Percentiles rank a stretch among this genome's conserved stretches.
phyloP scores from a whole-genome alignment of 1,140 invertebrate species.

The Halesus radiatus region DNA sequence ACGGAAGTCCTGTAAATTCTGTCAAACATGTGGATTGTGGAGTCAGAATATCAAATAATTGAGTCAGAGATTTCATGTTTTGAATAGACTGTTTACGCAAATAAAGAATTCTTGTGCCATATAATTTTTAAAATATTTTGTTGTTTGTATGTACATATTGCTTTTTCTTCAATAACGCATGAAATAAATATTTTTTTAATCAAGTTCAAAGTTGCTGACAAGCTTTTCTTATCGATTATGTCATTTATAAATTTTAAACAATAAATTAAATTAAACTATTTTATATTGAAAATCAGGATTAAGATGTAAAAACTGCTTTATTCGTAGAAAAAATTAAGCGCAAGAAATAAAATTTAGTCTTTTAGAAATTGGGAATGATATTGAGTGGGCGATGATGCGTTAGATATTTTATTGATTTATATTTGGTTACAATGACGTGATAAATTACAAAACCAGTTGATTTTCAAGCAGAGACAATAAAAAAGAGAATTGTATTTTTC shows the following conservation, averaged over 20 bases:
- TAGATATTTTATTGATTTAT: conserved; percentile 30
- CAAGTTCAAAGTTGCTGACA: background rate
- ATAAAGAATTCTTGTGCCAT: conserved; percentile 28
- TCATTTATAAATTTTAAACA: background rate
- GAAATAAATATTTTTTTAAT: background rate
- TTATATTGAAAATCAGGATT: background rate
- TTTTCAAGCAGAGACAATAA: background rate
- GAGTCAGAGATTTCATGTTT: background rate
- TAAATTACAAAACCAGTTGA: background rate
- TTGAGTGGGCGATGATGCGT: background rate
- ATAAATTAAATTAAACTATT: conserved; percentile 1
- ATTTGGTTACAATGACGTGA: conserved; percentile 10
- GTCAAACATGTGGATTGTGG: background rate
- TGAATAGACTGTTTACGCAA: background rate
- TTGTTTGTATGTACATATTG: background rate
- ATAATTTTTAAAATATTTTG: conserved; percentile 16
- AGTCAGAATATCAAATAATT: conserved; percentile 1
- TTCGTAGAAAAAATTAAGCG: background rate
- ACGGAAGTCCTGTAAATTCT: background rate
- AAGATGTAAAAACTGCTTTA: background rate
- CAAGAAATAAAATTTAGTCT: background rate
- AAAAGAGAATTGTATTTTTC: too few relatives aligned
- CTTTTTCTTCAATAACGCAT: conserved; percentile 15
- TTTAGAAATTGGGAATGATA: background rate
- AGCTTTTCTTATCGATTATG: background rate